These are phyloP conservation scores for Crocidura indochinensis DNA, from an alignment of 2,797 vertebrate genomes.

Conservation along the genomic window DNA sequence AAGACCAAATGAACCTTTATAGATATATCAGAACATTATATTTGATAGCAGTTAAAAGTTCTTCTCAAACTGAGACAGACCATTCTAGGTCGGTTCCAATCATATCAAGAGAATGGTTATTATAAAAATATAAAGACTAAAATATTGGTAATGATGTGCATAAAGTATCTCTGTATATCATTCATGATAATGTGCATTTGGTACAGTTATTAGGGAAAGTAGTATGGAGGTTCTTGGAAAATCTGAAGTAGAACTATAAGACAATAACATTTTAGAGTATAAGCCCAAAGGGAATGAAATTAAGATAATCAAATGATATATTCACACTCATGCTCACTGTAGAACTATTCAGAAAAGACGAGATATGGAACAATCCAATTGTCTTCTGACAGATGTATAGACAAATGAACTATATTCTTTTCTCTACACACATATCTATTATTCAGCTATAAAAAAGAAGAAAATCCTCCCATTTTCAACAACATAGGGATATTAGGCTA, in stretches of 20 bases:
- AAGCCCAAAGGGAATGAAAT: background rate
- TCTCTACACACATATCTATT: too few species aligned
- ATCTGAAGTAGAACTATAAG: background rate
- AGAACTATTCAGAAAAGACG: background rate
- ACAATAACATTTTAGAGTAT: background rate
- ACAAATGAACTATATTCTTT: background rate
- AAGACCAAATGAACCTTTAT: background rate
- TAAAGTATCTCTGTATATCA: background rate
- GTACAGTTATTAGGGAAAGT: background rate
- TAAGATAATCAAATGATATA: background rate
- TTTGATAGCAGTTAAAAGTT: background rate
- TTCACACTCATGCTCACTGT: too few species aligned
- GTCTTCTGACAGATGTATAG: background rate
- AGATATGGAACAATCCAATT: background rate
- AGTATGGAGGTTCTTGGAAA: background rate
- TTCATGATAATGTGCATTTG: background rate
- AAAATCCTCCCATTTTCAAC: background rate
- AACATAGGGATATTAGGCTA: background rate
- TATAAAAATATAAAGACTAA: background rate
- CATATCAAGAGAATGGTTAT: background rate
- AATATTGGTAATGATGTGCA: background rate
- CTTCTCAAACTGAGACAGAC: background rate
- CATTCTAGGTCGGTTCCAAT: background rate
- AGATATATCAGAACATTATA: background rate
- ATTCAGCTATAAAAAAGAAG: background rate